Base-by-base conservation (phyloP, 2,113 vertebrate species). In the Condylura cristata region DNA sequence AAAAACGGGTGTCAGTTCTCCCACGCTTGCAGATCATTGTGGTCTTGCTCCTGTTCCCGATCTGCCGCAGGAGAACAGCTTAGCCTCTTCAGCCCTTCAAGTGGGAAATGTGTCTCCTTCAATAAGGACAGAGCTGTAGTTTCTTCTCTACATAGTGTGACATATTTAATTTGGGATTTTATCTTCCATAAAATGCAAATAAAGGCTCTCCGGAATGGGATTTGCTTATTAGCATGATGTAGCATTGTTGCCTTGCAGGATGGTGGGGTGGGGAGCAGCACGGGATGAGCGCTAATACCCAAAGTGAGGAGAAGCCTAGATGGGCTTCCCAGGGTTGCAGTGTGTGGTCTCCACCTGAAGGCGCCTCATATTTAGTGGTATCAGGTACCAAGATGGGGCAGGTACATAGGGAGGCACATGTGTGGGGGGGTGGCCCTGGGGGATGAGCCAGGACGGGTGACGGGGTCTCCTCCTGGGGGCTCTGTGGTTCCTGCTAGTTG, bases 1-100 rank as follows among this genome's bases (percentile, higher is more conserved):
- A 53, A n/a, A 28, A 18, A 10, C 18, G 28, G 8, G 41, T 22
- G 1, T 46, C 16, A 58, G 26, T 63, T 87, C 16, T 28, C 8
- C n/a, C 1, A 0, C 9, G 7, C 32, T 6, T 11, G 58, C 3
- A 20, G 65, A 46, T 34, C 34, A 28, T 30, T 8, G 32, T 63
- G 17, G 44, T 39, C 68, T 75, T 26, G 28, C 37, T 53, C 70
- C 41, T 74, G 3, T 30, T 32, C 16, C 34, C 13, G 37, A n/a
- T 39, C 56, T 32, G 37, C 58, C 41, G 18, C 9, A 28, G 72
- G 51, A 75, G 60, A 13, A 44, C 0, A 1, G 32, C 63, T 61
- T 37, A 32, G 58, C 56, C 10, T 28, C 63, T 20, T 32, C 24
- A 11, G 26, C 26, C 46, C 20, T 44, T 30, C 3, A 18, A 1